Percentiles rank a stretch among this genome's conserved stretches.
phyloP scores from a whole-genome alignment of 2,888 invertebrate species.

The Chloromyia formosa region DNA sequence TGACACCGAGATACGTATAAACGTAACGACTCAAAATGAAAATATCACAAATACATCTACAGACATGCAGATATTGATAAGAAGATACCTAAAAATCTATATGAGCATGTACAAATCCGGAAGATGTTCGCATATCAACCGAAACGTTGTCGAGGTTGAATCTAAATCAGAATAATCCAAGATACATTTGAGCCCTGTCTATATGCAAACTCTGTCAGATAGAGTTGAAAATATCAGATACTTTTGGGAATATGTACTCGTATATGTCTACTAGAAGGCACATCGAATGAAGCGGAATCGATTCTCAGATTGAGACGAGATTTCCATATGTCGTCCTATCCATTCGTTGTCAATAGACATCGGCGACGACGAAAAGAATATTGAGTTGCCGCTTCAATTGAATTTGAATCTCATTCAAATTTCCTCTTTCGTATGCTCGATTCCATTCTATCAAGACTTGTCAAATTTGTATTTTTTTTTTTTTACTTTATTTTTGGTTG shows the following conservation, averaged over 20 bases:
- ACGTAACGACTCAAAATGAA: neutral
- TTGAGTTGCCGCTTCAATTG: constrained; percentile 38
- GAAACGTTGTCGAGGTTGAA: neutral
- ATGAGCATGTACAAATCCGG: neutral
- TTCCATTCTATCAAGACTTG: neutral
- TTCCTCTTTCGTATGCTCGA: neutral
- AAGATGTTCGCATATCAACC: neutral
- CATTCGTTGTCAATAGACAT: constrained; percentile 23
- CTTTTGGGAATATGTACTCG: neutral
- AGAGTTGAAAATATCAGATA: constrained; percentile 27
- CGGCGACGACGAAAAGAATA: constrained; percentile 17
- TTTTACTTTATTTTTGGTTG: too few relatives aligned
- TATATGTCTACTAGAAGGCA: constrained; percentile 22
- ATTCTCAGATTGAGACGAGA: constrained; percentile 34
- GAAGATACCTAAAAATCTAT: neutral
- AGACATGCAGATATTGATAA: too few relatives aligned
- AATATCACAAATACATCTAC: neutral
- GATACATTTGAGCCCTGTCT: constrained; percentile 17
- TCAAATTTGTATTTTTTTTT: too few relatives aligned
- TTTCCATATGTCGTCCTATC: constrained; percentile 35
- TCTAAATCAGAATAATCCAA: constrained; percentile 24
- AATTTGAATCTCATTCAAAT: constrained; percentile 37
- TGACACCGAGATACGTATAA: neutral
- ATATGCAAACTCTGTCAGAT: constrained; percentile 13
- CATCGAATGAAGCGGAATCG: constrained; percentile 42